Conservation (phyloP, 2,797 vertebrate genomes). For the Pseudomugil gertrudae region DNA sequence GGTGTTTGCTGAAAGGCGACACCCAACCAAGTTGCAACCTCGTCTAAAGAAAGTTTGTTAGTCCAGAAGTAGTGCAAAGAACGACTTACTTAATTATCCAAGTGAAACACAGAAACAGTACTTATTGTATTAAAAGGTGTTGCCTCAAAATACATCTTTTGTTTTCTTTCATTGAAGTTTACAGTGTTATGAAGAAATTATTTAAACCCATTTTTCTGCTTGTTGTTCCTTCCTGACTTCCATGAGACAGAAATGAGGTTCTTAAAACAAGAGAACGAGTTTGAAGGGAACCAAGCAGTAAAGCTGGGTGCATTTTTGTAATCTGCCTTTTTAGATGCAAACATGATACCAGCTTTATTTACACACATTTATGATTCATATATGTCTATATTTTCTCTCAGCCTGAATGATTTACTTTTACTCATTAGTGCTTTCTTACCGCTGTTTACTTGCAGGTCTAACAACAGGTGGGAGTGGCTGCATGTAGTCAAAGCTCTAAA, state of each 20-base stretch:
- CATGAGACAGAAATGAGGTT: background rate
- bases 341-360: background rate
- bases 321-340: background rate
- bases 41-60: no score
- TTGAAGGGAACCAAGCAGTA: no score
- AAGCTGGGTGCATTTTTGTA: background rate
- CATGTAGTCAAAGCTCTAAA: constrained; percentile 25
- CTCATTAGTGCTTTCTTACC: constrained; percentile 11
- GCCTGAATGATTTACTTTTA: constrained; percentile 7
- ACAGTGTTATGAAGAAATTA: background rate
- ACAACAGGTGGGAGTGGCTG: constrained; percentile 47
- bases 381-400: constrained; percentile 3
- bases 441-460: background rate
- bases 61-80: no score
- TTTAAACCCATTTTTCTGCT: background rate
- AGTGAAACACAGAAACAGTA: background rate
- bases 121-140: background rate
- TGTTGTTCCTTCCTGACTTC: background rate
- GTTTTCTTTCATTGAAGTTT: background rate
- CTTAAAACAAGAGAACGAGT: background rate
- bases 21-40: no score
- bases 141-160: background rate
- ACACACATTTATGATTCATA: background rate
- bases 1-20: no score
- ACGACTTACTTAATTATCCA: background rate